Evolutionary conservation across 2,797 vertebrate species (phyloP).

Genomic region (Sebastes minor): DNA sequence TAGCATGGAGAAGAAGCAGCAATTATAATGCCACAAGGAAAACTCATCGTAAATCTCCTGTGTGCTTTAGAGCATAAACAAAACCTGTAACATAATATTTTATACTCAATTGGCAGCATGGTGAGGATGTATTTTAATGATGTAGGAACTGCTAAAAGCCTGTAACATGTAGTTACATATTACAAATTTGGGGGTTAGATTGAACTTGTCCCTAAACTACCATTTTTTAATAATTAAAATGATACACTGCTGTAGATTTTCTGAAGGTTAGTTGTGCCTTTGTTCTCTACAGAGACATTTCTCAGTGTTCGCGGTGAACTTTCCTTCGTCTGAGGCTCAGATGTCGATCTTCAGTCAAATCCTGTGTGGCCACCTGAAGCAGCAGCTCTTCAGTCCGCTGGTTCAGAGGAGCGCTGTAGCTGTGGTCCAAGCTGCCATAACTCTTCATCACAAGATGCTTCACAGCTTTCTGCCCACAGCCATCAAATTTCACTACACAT

Average conservation of each 20-base stretch:
- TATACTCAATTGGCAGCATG: not conserved
- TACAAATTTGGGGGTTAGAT: not conserved
- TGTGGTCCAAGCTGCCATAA: conserved; percentile 78
- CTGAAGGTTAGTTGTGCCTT: not conserved
- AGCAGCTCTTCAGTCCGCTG: conserved; percentile 67
- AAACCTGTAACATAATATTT: conserved; percentile 1
- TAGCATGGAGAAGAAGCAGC: not conserved
- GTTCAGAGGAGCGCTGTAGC: conserved; percentile 68
- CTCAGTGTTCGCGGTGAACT: conserved; percentile 86
- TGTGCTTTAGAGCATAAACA: not conserved
- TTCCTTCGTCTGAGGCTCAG: conserved; percentile 80
- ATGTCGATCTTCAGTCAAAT: conserved; percentile 84
- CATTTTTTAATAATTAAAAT: not conserved
- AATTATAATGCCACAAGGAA: not conserved
- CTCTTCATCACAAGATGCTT: conserved; percentile 80
- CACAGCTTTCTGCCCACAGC: conserved; percentile 83
- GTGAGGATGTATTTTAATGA: not conserved
- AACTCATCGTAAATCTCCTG: not conserved
- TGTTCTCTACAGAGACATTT: conserved; percentile 83
- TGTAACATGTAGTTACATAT: not conserved
- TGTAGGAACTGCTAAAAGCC: not conserved
- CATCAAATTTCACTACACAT: conserved; percentile 85
- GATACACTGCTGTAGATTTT: not conserved
- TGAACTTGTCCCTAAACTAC: not conserved
- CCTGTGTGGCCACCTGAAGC: conserved; percentile 80